phyloP scores from a whole-genome alignment of 2,888 invertebrate genomes.

The Eristalis pertinax region DNA sequence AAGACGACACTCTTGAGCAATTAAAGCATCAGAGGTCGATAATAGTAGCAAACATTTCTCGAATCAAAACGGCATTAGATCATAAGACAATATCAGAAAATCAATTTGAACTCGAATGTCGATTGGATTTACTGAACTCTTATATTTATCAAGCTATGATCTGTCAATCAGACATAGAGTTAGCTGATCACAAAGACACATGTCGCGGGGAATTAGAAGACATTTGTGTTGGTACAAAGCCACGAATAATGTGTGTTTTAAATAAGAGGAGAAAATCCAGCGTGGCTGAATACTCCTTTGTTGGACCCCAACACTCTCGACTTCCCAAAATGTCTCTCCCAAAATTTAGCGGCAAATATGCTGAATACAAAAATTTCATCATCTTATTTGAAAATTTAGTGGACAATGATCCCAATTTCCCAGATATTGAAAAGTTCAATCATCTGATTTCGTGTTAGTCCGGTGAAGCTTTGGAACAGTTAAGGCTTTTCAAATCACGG shows the following conservation, averaged over 20 bases:
- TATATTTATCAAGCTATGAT: slow-evolving; percentile 1
- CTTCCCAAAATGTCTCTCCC: slow-evolving; percentile 31
- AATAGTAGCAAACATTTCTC: background rate
- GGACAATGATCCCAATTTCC: slow-evolving; percentile 8
- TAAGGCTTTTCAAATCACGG: slow-evolving; percentile 52
- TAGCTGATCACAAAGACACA: slow-evolving; percentile 4
- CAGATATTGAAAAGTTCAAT: slow-evolving; percentile 55
- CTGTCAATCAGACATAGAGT: slow-evolving; percentile 27
- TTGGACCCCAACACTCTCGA: slow-evolving; percentile 18
- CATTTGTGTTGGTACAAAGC: background rate
- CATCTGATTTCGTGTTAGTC: slow-evolving; percentile 60
- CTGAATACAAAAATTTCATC: slow-evolving; percentile 27
- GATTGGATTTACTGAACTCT: slow-evolving; percentile 32
- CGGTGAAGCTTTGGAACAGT: slow-evolving; percentile 64
- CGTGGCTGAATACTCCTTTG: too few species aligned
- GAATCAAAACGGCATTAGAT: background rate
- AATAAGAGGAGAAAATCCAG: too few species aligned
- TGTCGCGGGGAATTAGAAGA: slow-evolving; percentile 10
- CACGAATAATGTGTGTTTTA: background rate
- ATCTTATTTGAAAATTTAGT: slow-evolving; percentile 22
- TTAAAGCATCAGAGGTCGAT: background rate
- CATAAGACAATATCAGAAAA: background rate
- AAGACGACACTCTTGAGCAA: background rate
- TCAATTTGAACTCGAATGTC: too few species aligned
- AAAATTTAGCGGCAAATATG: slow-evolving; percentile 29